Evolutionary conservation across 2,888 invertebrate genomes (phyloP).

Genomic region (Halictus ligatus): DNA sequence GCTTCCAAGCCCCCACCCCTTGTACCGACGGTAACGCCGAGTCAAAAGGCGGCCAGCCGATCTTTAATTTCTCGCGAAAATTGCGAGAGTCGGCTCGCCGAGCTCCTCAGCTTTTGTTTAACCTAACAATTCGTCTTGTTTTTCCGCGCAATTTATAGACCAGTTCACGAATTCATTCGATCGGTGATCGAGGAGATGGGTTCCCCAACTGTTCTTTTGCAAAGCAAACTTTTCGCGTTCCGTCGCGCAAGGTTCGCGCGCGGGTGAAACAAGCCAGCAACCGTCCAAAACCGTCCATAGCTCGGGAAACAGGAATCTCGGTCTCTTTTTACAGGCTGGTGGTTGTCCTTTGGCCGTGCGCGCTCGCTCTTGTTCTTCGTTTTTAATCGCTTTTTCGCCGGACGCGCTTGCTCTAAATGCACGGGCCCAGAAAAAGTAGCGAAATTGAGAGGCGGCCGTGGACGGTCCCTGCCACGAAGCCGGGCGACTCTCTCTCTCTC

Average conservation of each 20-base stretch:
- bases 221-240: neutral
- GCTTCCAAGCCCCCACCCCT: neutral
- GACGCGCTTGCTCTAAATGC: neutral
- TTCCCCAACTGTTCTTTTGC: too few species aligned
- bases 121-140: neutral
- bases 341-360: constrained; percentile 36
- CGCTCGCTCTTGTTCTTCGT: constrained; percentile 30
- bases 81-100: neutral
- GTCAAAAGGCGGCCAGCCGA: neutral
- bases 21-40: neutral
- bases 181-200: rapidly evolving
- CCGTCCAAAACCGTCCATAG: neutral
- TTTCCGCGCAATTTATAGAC: neutral
- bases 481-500: neutral
- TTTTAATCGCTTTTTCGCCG: constrained; percentile 42
- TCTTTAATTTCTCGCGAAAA: neutral
- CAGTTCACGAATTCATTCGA: too few species aligned
- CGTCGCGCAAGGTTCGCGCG: neutral
- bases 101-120: neutral
- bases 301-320: constrained; percentile 13
- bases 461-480: neutral
- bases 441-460: constrained; percentile 49
- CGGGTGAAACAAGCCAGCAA: neutral
- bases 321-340: constrained; percentile 20
- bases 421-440: constrained; percentile 35